Conservation (phyloP, 2,113 vertebrate genomes). For the Etheostoma cragini region DNA sequence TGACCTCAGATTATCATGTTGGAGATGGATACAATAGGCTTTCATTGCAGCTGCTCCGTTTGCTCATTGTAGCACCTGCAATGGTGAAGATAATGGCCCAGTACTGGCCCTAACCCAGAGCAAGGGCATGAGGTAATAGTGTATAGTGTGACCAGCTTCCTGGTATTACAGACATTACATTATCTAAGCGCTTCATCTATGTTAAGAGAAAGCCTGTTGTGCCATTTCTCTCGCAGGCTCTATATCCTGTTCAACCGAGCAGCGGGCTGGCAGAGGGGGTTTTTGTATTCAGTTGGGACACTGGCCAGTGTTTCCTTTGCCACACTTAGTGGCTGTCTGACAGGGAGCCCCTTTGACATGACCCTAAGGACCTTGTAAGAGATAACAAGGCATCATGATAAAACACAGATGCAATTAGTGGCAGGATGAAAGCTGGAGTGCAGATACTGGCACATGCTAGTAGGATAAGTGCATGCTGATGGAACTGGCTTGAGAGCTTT, state of each 20-base stretch:
- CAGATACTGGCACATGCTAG: constrained; percentile 56
- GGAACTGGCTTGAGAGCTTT: constrained; percentile 26
- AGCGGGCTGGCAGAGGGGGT: background rate
- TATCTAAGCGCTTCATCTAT: constrained; percentile 59
- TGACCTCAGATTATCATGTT: constrained; percentile 51
- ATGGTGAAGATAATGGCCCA: constrained; percentile 64
- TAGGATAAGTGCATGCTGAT: constrained; percentile 62
- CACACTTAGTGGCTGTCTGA: constrained; percentile 53
- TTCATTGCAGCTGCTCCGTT: constrained; percentile 51
- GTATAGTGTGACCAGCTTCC: constrained; percentile 45
- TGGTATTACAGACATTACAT: constrained; percentile 54
- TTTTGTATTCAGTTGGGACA: constrained; percentile 7
- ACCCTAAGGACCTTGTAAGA: constrained; percentile 57
- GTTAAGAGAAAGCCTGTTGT: constrained; percentile 29
- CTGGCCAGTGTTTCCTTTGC: constrained; percentile 42
- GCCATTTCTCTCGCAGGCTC: constrained; percentile 4
- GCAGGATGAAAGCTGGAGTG: constrained; percentile 44
- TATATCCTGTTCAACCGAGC: constrained; percentile 9
- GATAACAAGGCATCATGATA: constrained; percentile 76
- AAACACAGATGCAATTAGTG: constrained; percentile 74
- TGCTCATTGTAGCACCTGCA: constrained; percentile 66
- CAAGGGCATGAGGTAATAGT: constrained; percentile 55
- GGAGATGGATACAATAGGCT: constrained; percentile 52
- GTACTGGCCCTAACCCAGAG: constrained; percentile 33
- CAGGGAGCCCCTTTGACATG: constrained; percentile 58